These are phyloP conservation scores for Hypotaenidia okinawae DNA, from an alignment of 2,797 vertebrate species.

Conservation along the genomic window DNA sequence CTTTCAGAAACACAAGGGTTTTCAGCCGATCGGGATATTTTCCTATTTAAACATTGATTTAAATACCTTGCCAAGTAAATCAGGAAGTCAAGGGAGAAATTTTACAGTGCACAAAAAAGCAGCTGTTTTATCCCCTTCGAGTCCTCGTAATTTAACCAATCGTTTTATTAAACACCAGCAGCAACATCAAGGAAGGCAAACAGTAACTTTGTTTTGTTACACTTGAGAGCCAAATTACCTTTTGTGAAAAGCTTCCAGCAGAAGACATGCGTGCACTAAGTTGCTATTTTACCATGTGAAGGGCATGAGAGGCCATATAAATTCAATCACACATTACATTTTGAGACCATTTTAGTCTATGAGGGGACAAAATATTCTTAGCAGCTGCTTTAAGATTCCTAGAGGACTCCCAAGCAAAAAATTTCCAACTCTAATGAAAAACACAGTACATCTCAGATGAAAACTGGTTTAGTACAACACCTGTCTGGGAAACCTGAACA, in stretches of 20 bases:
- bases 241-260: constrained; percentile 30
- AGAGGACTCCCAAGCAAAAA: constrained; percentile 39
- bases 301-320: constrained; percentile 32
- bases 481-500: not conserved
- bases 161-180: constrained; percentile 47
- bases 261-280: not conserved
- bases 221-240: constrained; percentile 17
- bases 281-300: constrained; percentile 49
- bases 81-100: constrained; percentile 64
- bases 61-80: constrained; percentile 66
- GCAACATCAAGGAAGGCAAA: not conserved
- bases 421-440: constrained; percentile 6
- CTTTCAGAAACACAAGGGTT: constrained; percentile 57
- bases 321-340: constrained; percentile 49
- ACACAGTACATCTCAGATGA: not conserved
- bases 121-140: constrained; percentile 28
- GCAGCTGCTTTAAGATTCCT: constrained; percentile 22
- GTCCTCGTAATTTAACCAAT: constrained; percentile 54
- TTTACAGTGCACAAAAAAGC: constrained; percentile 54
- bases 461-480: not conserved
- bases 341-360: constrained; percentile 50
- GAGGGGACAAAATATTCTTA: constrained; percentile 55
- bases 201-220: constrained; percentile 57
- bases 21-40: constrained; percentile 54
- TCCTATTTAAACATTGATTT: constrained; percentile 68